Base-by-base conservation (phyloP, 2,888 invertebrate species). In the Phalera bucephala region DNA sequence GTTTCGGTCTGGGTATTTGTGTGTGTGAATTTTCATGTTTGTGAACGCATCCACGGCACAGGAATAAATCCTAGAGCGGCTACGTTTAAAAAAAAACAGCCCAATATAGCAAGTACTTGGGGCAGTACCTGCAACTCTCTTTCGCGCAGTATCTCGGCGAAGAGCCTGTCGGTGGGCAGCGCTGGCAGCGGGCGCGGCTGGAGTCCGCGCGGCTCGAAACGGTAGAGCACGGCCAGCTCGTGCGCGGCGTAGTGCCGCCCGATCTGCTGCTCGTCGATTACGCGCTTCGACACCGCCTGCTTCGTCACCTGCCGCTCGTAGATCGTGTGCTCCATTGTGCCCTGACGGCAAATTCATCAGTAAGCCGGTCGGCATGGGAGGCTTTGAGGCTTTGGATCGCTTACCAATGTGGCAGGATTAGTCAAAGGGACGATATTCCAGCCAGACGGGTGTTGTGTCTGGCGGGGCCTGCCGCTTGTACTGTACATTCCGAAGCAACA, bases 281-380 rank as follows among this genome's bases (percentile, higher is more conserved):
- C 99, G 21, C 99, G 94, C 75, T 97, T 96, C 0, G 99, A 96
- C 35, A 99, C 94, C 0, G 98, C 98, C 72, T 97, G 95, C 82
- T 99, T 99, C 1, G 96, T 97, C 30, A 99, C 97, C 87, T 99
- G 99, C 0, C 99, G 93, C 80, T 99, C 98, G 83, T 99, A 99
- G 33, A 99, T 96, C 75, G 98, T 97, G 79, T 99, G 98, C 68
- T 99, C 99, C 98, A 99, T 99, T 14, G 98, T 97, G 11, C 98
- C 98, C 93, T 96, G 76, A 1, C 5, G n/a, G n/a, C n/a, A n/a
- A n/a, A 5, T 19, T 5, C 19, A 19, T n/a, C n/a, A n/a, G n/a
- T n/a, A n/a, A n/a, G n/a, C n/a, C n/a, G n/a, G n/a, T n/a, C n/a
- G n/a, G n/a, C n/a, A n/a, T n/a, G n/a, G n/a, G n/a, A n/a, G n/a